Evolutionary conservation across 2,888 invertebrate species (phyloP).

Genomic region (Dione juno): DNA sequence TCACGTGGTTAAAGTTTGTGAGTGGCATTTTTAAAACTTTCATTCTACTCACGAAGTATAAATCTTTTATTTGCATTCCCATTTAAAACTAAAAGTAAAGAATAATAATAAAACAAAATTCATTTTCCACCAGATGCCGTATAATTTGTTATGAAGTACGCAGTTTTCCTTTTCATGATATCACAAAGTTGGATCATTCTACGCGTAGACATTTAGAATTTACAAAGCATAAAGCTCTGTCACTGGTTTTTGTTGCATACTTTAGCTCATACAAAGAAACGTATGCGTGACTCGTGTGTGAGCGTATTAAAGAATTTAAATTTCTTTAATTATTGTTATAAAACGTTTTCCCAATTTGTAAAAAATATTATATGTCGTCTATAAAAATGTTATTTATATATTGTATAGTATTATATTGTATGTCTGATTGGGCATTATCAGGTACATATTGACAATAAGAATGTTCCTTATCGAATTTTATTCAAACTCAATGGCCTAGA

Average conservation of each 20-base stretch:
- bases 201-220: neutral
- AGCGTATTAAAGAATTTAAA: neutral
- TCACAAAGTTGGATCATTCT: neutral
- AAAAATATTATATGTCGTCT: too few species aligned
- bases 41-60: neutral
- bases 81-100: slow-evolving; percentile 5
- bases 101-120: slow-evolving; percentile 5
- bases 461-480: too few species aligned
- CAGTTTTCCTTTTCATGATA: slow-evolving; percentile 4
- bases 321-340: too few species aligned
- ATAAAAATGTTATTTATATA: too few species aligned
- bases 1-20: slow-evolving; percentile 1
- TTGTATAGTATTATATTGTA: too few species aligned
- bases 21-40: neutral
- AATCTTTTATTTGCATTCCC: neutral
- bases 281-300: neutral
- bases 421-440: too few species aligned
- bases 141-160: neutral
- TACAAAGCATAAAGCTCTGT: neutral
- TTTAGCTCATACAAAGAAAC: neutral
- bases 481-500: too few species aligned
- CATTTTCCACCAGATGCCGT: slow-evolving; percentile 3
- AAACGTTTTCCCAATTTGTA: too few species aligned
- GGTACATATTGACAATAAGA: too few species aligned
- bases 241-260: neutral